Base-by-base conservation (phyloP, 2,797 vertebrate species). In the Sebastes itinus region DNA sequence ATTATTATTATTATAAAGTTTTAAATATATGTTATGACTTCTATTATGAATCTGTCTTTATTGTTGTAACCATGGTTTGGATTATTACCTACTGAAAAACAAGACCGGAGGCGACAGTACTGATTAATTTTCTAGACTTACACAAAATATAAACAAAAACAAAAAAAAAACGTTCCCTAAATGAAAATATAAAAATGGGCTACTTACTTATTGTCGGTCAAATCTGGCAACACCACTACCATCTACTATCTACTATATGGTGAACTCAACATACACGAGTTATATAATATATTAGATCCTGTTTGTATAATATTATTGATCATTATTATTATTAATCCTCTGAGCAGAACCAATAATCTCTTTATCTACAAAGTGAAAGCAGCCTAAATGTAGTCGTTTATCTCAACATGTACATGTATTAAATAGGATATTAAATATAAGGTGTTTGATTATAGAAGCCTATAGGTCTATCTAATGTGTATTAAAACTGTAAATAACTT, bases 381-480 rank as follows among this genome's bases (percentile, higher is more conserved):
- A 55, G n/a, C 30, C 10, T 4, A 22, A 33, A 33, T 22, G 65
- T 68, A 20, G 13, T 25, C 16, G 4, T 27, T 18, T 28, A 42
- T 59, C 68, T 11, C 68, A n/a, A 52, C 30, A 9, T 4, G 13
- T 32, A n/a, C 0, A 2, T 14, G 23, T 38, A 2, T 23, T 7
- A 5, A 2, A 18, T 7, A 7, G 5, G 8, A 33, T 23, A 52
- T 23, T 32, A 32, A 46, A 72, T 5, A 25, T 27, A 8, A 20
- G 1, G 30, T 25, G 16, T 54, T 54, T 20, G n/a, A 1, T 16
- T 63, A 33, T 2, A 14, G 10, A 4, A 52, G 10, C 33, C 56
- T 27, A 9, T 2, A 10, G 2, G 25, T 52, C 1, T 12, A 2
- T 38, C 3, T 2, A 20, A 2, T 4, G 1, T 55, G 2, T 38